These are phyloP conservation scores for Andrena bicolor DNA, from an alignment of 2,888 invertebrate genomes.

Conservation along the genomic window DNA sequence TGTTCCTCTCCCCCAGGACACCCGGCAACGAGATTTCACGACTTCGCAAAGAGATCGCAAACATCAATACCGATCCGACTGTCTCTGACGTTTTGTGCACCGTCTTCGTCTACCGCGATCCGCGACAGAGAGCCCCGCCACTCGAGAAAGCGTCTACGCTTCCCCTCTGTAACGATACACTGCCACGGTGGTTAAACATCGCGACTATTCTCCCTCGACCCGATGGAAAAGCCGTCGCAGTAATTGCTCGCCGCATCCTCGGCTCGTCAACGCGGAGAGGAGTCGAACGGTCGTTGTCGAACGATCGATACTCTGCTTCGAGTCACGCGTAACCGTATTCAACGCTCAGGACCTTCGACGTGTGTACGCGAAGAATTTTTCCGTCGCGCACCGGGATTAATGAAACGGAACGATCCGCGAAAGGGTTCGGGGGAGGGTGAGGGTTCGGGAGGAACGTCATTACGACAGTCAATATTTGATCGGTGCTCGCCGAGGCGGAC, in stretches of 20 bases:
- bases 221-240: conserved; percentile 28
- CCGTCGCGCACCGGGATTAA: conserved; percentile 52
- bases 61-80: background rate
- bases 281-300: conserved; percentile 19
- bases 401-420: conserved; percentile 56
- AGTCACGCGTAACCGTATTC: background rate
- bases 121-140: background rate
- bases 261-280: conserved; percentile 8
- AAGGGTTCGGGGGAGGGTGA: background rate
- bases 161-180: conserved; percentile 7
- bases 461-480: conserved; percentile 67
- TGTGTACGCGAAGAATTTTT: conserved; percentile 12
- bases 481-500: conserved; percentile 27
- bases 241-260: conserved; percentile 42
- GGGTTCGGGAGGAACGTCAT: conserved; percentile 57
- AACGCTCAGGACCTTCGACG: background rate
- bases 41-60: conserved; percentile 4
- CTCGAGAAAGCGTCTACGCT: background rate
- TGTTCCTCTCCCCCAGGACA: background rate
- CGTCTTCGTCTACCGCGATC: background rate
- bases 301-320: conserved; percentile 19
- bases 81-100: background rate
- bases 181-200: conserved; percentile 33
- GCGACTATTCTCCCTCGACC: conserved; percentile 9
- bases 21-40: background rate